Conservation (phyloP, 2,797 vertebrate genomes). For the Vireo griseus region DNA sequence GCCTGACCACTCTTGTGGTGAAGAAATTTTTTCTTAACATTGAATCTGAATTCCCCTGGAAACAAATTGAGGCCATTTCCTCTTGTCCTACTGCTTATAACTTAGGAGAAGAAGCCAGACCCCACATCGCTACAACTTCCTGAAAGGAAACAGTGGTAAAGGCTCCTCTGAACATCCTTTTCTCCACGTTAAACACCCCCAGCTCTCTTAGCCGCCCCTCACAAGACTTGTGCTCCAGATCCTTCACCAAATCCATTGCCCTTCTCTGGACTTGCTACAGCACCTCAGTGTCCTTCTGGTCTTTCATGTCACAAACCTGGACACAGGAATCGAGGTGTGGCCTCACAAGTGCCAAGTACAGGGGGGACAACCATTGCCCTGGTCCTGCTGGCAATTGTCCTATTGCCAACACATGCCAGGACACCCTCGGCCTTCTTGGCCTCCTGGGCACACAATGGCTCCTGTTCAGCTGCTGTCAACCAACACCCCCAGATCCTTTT, state of each 20-base stretch:
- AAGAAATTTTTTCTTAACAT: background rate
- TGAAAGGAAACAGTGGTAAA: background rate
- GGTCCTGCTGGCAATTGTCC: background rate
- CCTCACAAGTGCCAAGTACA: background rate
- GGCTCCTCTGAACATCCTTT: background rate
- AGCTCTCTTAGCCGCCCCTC: background rate
- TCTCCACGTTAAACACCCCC: background rate
- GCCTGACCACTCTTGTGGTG: too few species aligned
- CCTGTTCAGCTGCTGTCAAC: background rate
- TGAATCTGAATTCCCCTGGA: background rate
- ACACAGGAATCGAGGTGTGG: background rate
- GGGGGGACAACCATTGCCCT: too few species aligned
- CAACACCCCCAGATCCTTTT: background rate
- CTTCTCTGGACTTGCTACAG: background rate
- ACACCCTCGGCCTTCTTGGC: fast-evolving
- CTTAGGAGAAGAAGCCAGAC: background rate
- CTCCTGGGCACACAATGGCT: background rate
- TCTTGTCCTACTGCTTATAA: background rate
- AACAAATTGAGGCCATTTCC: background rate
- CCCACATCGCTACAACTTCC: fast-evolving
- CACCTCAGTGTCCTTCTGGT: background rate
- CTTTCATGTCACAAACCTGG: background rate
- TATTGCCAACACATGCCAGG: background rate
- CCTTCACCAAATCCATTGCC: background rate
- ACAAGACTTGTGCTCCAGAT: background rate